Conservation (phyloP, 2,888 invertebrate species). For the Luperina testacea region DNA sequence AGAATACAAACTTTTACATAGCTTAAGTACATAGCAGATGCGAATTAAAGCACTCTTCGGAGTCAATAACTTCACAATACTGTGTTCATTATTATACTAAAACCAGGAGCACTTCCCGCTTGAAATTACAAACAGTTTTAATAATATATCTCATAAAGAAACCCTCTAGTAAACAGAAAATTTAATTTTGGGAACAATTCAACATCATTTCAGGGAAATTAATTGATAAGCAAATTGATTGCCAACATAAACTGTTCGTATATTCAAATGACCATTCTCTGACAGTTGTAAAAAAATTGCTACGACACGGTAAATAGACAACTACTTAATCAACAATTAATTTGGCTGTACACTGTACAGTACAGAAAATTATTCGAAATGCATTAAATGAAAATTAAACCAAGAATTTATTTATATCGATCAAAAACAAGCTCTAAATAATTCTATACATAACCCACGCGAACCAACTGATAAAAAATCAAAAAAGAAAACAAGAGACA, state of each 20-base stretch:
- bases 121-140: background rate
- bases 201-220: background rate
- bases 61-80: constrained; percentile 65
- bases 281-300: background rate
- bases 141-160: background rate
- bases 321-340: background rate
- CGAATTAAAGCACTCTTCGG: constrained; percentile 73
- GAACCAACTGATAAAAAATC: background rate
- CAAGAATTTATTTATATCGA: background rate
- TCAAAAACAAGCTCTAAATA: background rate
- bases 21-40: constrained; percentile 56
- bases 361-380: background rate
- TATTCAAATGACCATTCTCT: background rate
- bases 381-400: background rate
- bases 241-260: background rate
- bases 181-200: background rate
- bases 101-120: constrained; percentile 29
- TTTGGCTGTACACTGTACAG: background rate
- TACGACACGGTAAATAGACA: background rate
- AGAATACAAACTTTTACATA: constrained; percentile 32
- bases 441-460: background rate
- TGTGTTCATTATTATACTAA: constrained; percentile 26
- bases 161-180: constrained; percentile 1
- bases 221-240: background rate
- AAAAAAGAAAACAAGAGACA: background rate